Evolutionary conservation across 2,113 vertebrate genomes (phyloP).

Genomic region (Cairina moschata): DNA sequence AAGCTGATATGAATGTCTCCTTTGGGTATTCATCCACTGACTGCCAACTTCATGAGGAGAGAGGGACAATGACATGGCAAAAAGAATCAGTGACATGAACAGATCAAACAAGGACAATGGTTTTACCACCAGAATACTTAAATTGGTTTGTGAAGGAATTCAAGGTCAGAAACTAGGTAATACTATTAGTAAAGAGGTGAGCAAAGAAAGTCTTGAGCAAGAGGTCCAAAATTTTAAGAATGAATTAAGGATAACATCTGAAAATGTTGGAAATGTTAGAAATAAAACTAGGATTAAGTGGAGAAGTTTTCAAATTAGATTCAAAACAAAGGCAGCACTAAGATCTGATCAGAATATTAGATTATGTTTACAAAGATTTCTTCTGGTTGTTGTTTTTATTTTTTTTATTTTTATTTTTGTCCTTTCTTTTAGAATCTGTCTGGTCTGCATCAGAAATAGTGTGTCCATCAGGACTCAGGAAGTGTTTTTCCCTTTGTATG

Average conservation of each 20-base stretch:
- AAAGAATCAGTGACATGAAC: background rate
- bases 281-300: background rate
- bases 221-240: background rate
- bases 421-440: background rate
- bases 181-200: background rate
- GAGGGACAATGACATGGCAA: fast-evolving
- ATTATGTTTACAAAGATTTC: background rate
- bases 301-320: background rate
- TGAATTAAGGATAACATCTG: background rate
- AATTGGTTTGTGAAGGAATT: background rate
- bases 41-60: background rate
- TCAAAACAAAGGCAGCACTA: background rate
- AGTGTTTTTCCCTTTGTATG: background rate
- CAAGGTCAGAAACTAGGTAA: background rate
- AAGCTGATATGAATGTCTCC: background rate
- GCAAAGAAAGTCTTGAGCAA: background rate
- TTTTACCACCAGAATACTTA: background rate
- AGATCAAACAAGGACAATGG: background rate
- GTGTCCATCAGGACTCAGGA: background rate
- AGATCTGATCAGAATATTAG: background rate
- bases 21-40: background rate
- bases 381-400: background rate
- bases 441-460: background rate
- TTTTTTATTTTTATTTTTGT: background rate
- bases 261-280: background rate